phyloP scores from a whole-genome alignment of 2,797 vertebrate genomes.

The Echiichthys vipera region DNA sequence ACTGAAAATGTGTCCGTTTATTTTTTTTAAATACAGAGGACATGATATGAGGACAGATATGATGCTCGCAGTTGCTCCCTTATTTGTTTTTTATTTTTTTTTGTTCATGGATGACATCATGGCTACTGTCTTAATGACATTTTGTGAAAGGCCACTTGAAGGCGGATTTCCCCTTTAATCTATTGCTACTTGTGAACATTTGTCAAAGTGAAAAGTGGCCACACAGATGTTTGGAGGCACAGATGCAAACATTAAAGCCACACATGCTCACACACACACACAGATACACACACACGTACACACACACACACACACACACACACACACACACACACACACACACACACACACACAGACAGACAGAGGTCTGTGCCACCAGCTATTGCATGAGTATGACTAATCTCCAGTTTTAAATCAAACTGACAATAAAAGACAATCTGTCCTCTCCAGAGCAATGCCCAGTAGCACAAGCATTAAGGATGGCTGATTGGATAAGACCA shows the following conservation, averaged over 20 bases:
- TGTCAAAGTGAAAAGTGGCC: conserved; percentile 29
- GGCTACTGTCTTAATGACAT: neutral
- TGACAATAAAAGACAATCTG: conserved; percentile 74
- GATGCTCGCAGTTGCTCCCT: neutral
- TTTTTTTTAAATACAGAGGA: too few relatives aligned
- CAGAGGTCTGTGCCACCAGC: conserved; percentile 45
- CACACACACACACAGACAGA: conserved; percentile 29
- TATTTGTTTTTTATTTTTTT: neutral
- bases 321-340: conserved; percentile 13
- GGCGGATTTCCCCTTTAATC: neutral
- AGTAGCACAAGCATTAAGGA: conserved; percentile 58
- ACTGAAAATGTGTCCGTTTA: too few relatives aligned
- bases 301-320: neutral
- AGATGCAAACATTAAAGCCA: conserved; percentile 22
- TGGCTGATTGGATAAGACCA: conserved; percentile 75
- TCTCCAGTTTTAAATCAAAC: conserved; percentile 69
- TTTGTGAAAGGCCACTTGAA: neutral
- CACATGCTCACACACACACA: conserved; percentile 22
- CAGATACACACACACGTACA: neutral
- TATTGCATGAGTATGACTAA: conserved; percentile 66
- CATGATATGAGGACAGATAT: too few relatives aligned
- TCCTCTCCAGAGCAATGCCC: conserved; percentile 69
- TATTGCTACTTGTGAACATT: neutral
- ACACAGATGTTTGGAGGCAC: conserved; percentile 33
- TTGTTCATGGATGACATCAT: conserved; percentile 8